Evolutionary conservation across 1,140 invertebrate species (phyloP), one percentile per base, ranked within the genome.

Genomic region (Drosophila pachea): DNA sequence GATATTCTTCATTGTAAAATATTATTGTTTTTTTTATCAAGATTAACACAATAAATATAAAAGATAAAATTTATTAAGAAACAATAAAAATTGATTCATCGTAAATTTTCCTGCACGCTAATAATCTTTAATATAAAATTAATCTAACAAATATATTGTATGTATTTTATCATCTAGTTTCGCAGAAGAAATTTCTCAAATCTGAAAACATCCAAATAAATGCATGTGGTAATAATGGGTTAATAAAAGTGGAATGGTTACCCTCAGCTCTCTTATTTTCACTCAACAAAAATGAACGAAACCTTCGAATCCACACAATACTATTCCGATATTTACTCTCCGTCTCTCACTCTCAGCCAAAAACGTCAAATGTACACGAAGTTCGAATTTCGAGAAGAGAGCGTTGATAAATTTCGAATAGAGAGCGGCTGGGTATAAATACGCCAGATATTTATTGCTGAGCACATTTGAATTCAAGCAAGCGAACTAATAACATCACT

Each of bases 221-320:
- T 22, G 1, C 22, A 40, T 40, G 35, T 2, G 16, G 35, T n/a
- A 3, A n/a, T n/a, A 1, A 22, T 22, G 22, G 96, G 97, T 89
- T 95, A 97, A 90, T 98, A 91, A 91, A 43, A 4, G 97, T 74
- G 98, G 97, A 14, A 98, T 97, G 94, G 97, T 89, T 93, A 98
- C 61, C 7, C 97, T 38, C 31, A 11, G 0, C 22, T 35, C 50
- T 4, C 11, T 14, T 36, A 12, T 48, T n/a, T n/a, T 3, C 4
- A 0, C 11, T 50, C 59, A 33, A 49, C 2, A 42, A 43, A 8
- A 61, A 49, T n/a, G 62, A 58, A 12, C 7, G 5, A 16, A 6
- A 50, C 12, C 2, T 47, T 49, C 62, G 43, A 14, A 14, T 56
- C 43, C 7, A 40, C 33, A 5, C n/a, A 11, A 36, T 40, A 11